Conservation (phyloP, 2,797 vertebrate species). For the Gallinago stenura region DNA sequence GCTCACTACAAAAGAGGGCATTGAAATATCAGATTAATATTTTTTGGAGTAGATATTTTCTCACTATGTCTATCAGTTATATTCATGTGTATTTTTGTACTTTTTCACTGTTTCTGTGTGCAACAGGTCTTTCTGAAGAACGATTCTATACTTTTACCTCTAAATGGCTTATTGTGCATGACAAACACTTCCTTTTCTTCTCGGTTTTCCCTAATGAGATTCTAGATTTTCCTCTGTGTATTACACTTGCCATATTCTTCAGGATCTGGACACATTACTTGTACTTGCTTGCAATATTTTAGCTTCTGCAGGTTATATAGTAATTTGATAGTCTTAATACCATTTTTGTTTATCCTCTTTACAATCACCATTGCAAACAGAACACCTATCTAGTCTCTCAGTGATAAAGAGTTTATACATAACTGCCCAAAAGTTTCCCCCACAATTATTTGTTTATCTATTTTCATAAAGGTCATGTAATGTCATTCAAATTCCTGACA, state of each 20-base stretch:
- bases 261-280: not conserved
- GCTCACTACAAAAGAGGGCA: not conserved
- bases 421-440: not conserved
- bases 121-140: not conserved
- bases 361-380: not conserved
- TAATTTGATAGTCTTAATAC: not conserved
- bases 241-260: not conserved
- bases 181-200: not conserved
- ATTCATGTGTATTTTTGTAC: not conserved
- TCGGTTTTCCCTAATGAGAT: not conserved
- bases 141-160: not conserved
- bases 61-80: not conserved
- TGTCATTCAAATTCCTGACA: not conserved
- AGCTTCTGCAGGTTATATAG: not conserved
- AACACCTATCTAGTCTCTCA: not conserved
- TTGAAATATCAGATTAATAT: not conserved
- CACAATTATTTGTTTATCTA: not conserved
- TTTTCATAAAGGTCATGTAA: not conserved
- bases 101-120: not conserved
- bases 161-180: not conserved
- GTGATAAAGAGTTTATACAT: not conserved
- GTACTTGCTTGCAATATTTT: not conserved
- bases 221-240: not conserved
- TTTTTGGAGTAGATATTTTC: not conserved
- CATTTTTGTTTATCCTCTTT: not conserved